These are phyloP conservation scores for Athene noctua DNA, from an alignment of 2,113 vertebrate genomes.

Conservation along the genomic window DNA sequence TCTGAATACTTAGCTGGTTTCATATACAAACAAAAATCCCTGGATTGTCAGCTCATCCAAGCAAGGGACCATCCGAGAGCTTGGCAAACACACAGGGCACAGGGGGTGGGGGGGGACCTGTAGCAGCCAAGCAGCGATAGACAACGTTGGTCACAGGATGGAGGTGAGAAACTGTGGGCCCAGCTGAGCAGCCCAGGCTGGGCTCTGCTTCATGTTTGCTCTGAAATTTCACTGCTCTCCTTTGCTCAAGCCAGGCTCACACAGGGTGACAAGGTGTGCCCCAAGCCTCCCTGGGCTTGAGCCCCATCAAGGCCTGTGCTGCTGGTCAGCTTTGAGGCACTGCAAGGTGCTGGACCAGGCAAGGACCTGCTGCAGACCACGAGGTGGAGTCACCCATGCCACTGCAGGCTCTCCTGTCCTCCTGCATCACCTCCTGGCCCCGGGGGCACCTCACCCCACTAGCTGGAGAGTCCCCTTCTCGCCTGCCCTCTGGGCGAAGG, in stretches of 20 bases:
- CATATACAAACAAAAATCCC: slow-evolving; percentile 40
- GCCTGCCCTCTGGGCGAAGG: background rate
- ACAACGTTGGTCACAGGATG: background rate
- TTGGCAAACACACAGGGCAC: background rate
- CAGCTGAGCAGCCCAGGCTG: background rate
- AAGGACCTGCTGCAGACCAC: background rate
- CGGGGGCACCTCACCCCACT: background rate
- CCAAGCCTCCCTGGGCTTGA: background rate
- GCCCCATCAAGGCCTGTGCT: background rate
- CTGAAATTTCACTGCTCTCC: background rate
- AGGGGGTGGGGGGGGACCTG: background rate
- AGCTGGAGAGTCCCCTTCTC: background rate
- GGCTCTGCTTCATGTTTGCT: background rate
- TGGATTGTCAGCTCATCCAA: slow-evolving; percentile 1
- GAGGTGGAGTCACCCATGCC: background rate
- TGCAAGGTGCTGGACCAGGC: background rate
- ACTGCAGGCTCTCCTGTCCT: background rate
- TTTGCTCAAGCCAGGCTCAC: background rate
- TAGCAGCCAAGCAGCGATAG: background rate
- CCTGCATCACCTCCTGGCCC: fast-evolving
- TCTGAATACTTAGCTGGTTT: slow-evolving; percentile 39
- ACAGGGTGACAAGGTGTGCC: fast-evolving
- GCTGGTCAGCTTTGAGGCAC: background rate
- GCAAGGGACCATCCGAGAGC: background rate
- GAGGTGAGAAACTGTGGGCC: background rate